These are phyloP conservation scores for Colinus virginianus DNA, from an alignment of 2,113 vertebrate species.

Conservation along the genomic window DNA sequence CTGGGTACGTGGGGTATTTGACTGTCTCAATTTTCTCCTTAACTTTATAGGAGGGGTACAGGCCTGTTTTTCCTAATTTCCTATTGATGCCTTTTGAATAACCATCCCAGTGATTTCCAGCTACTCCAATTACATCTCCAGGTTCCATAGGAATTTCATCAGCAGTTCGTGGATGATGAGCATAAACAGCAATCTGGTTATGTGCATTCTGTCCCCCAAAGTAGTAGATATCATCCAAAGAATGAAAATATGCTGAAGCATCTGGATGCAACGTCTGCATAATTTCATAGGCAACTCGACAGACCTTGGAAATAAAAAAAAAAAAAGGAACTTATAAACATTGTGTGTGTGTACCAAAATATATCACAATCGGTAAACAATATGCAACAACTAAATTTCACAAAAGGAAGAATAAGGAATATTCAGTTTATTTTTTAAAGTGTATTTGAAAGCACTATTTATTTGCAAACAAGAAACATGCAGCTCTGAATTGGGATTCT, in stretches of 20 bases:
- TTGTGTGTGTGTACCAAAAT: neutral
- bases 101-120: constrained; percentile 98
- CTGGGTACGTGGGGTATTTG: constrained; percentile 95
- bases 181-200: constrained; percentile 95
- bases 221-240: constrained; percentile 98
- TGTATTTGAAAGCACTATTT: neutral
- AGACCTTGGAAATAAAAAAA: constrained; percentile 84
- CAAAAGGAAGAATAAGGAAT: neutral
- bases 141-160: constrained; percentile 97
- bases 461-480: neutral
- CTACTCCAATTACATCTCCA: constrained; percentile 95
- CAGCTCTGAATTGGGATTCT: neutral
- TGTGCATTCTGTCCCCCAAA: constrained; percentile 98
- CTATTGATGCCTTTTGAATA: constrained; percentile 98
- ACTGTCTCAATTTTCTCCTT: constrained; percentile 97
- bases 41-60: constrained; percentile 98
- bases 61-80: constrained; percentile 94
- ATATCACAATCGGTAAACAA: neutral
- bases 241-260: constrained; percentile 95
- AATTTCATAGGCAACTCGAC: constrained; percentile 97
- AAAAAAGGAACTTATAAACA: neutral
- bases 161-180: constrained; percentile 89
- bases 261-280: constrained; percentile 98
- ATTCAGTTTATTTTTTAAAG: neutral
- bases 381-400: neutral